Conservation (phyloP, 2,797 vertebrate species). For the Kryptopterus vitreolus region DNA sequence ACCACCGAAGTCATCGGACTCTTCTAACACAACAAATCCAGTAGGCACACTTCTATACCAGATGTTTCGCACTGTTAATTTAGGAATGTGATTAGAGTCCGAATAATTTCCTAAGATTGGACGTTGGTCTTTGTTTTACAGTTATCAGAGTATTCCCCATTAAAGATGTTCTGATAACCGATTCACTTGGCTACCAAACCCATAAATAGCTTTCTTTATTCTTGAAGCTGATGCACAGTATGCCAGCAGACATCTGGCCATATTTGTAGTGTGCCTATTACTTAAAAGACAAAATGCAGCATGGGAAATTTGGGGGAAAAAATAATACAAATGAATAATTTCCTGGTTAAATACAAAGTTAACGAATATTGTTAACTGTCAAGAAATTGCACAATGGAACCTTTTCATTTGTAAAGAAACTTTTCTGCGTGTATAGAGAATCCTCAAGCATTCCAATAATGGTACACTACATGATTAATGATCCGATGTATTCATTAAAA, state of each 20-base stretch:
- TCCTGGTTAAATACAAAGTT: background rate
- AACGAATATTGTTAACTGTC: too few species aligned
- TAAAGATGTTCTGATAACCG: background rate
- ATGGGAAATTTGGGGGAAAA: background rate
- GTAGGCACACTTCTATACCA: conserved; percentile 33
- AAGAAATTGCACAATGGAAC: background rate
- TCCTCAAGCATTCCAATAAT: background rate
- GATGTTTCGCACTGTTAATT: background rate
- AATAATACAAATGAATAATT: background rate
- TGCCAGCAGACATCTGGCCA: background rate
- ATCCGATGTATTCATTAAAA: background rate
- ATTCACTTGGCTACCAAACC: background rate
- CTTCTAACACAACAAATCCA: conserved; percentile 73
- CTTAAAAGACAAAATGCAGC: background rate
- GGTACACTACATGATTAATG: background rate
- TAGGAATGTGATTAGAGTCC: background rate
- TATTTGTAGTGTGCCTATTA: background rate
- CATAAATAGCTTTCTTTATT: too few species aligned
- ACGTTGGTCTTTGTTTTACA: background rate
- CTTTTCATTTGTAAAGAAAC: background rate
- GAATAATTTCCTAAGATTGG: background rate
- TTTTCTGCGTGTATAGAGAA: background rate
- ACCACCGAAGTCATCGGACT: conserved; percentile 89
- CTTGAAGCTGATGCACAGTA: background rate
- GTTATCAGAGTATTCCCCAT: background rate